Evolutionary conservation across 2,113 vertebrate species (phyloP).

Genomic region (Lanius collurio): DNA sequence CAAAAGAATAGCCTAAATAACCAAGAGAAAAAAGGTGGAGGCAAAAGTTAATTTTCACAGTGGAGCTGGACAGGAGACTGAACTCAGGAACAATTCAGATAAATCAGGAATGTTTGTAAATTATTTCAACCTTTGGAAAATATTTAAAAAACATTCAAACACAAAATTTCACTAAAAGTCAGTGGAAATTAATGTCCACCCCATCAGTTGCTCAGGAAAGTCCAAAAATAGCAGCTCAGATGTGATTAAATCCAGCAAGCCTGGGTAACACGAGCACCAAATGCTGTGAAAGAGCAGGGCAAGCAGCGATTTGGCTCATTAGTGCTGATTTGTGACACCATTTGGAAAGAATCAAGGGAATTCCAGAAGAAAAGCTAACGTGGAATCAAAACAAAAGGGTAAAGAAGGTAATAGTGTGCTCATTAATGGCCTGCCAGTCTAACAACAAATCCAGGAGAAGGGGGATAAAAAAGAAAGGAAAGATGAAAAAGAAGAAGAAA

Average conservation of each 20-base stretch:
- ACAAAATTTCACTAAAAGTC: neutral
- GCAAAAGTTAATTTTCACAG: neutral
- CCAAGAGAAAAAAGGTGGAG: accelerated
- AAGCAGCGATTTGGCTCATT: slow-evolving; percentile 46
- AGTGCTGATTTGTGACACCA: slow-evolving; percentile 49
- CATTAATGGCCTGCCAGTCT: neutral
- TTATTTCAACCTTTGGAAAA: neutral
- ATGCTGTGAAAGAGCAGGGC: neutral
- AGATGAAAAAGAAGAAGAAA: neutral
- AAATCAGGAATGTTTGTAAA: neutral
- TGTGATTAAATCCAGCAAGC: slow-evolving; percentile 32
- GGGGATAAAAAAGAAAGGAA: accelerated
- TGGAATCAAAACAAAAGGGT: slow-evolving; percentile 11
- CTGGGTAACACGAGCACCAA: neutral
- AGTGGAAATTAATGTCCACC: neutral
- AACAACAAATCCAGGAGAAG: neutral
- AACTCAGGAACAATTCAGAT: neutral
- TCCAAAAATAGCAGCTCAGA: slow-evolving; percentile 17
- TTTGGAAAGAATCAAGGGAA: slow-evolving; percentile 42
- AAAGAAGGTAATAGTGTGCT: neutral
- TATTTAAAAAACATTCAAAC: neutral
- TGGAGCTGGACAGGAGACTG: neutral
- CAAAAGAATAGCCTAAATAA: neutral
- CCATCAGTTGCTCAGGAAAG: neutral
- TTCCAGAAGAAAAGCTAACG: neutral